phyloP scores from a whole-genome alignment of 2,797 vertebrate species.

The Odontamblyopus rebecca region DNA sequence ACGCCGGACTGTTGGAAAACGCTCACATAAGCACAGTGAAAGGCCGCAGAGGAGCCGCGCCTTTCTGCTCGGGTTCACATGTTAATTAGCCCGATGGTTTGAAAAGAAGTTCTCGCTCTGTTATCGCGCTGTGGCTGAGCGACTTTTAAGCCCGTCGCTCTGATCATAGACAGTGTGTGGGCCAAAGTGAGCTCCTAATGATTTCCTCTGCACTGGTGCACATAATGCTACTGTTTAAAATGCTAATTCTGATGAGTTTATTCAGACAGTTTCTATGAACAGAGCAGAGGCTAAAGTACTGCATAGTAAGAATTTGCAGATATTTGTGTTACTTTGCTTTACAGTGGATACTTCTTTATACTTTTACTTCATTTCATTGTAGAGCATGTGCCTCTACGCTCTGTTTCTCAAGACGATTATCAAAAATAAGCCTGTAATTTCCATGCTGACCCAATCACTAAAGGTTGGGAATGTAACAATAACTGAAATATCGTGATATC shows the following conservation, averaged over 20 bases:
- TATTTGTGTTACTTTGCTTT: too few species aligned
- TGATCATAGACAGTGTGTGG: conserved; percentile 67
- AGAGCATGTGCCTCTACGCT: too few species aligned
- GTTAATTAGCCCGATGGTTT: conserved; percentile 79
- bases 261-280: conserved; percentile 41
- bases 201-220: conserved; percentile 72
- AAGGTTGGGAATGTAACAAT: too few species aligned
- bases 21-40: conserved; percentile 70
- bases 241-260: conserved; percentile 74
- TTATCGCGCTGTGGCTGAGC: conserved; percentile 77
- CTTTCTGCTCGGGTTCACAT: conserved; percentile 82
- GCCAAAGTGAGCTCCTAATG: conserved; percentile 76
- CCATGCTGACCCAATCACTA: too few species aligned
- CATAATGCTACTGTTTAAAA: conserved; percentile 76
- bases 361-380: not conserved
- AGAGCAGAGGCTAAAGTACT: not conserved
- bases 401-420: too few species aligned
- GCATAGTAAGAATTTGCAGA: not conserved
- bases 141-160: conserved; percentile 77
- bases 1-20: conserved; percentile 70
- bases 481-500: too few species aligned
- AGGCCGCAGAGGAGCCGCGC: conserved; percentile 69
- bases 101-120: conserved; percentile 71
- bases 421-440: too few species aligned
- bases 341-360: too few species aligned